A percentile compares a stretch with the other conserved stretches of the same genome.
These are phyloP conservation scores for Toxotes jaculatrix DNA, from an alignment of 2,113 vertebrate species.

Conservation along the genomic window DNA sequence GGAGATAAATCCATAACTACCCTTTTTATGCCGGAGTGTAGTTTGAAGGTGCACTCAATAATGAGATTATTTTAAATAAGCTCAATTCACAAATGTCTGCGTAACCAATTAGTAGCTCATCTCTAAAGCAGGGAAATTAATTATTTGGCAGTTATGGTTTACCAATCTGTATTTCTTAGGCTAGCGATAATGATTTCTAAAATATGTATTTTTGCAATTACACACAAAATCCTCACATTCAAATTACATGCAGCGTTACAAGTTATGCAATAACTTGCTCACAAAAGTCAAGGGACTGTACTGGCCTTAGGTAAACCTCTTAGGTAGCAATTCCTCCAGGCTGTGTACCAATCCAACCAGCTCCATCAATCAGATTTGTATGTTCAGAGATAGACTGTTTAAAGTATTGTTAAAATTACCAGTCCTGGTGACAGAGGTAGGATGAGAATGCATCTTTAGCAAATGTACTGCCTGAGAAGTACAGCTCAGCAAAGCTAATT, in stretches of 20 bases:
- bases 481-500: no score
- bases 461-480: no score
- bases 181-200: no score
- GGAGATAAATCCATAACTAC: neutral
- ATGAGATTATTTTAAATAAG: neutral
- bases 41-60: neutral
- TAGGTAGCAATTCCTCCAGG: no score
- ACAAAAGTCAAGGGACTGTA: no score
- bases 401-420: neutral
- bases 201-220: no score
- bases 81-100: neutral
- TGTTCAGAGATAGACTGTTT: neutral
- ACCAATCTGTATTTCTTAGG: neutral
- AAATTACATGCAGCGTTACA: no score
- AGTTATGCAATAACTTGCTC: no score
- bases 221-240: no score
- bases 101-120: neutral
- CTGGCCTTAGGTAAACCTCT: neutral
- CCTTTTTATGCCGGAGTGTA: neutral
- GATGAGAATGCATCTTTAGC: neutral
- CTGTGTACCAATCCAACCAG: no score
- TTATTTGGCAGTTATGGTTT: neutral
- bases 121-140: neutral
- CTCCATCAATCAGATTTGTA: neutral
- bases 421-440: neutral